Evolutionary conservation across 1,140 invertebrate genomes (phyloP).

Genomic region (Solenopsis invicta): DNA sequence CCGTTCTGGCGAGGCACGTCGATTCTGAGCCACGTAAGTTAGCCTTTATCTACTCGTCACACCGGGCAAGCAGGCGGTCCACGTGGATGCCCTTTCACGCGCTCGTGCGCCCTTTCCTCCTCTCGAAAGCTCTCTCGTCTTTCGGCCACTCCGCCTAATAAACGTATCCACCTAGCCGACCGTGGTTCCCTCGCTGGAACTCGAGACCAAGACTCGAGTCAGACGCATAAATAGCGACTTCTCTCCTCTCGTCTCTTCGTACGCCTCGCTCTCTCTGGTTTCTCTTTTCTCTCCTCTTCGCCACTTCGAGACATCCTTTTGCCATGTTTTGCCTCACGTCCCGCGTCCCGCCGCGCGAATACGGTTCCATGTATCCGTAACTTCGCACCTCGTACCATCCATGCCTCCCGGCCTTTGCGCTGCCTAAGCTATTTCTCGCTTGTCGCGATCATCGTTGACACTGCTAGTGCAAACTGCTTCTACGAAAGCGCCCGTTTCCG

Average conservation of each 20-base stretch:
- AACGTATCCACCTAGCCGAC: conserved; percentile 66
- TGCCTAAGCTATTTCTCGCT: conserved; percentile 54
- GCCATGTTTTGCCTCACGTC: conserved; percentile 50
- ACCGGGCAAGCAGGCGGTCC: conserved; percentile 23
- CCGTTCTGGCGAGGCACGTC: conserved; percentile 11
- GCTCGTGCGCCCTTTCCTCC: background rate
- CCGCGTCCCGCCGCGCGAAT: background rate
- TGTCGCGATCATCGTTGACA: conserved; percentile 66
- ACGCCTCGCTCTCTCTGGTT: background rate
- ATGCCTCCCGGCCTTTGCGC: conserved; percentile 40
- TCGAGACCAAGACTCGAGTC: conserved; percentile 64
- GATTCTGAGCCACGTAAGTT: conserved; percentile 45
- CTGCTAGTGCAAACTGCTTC: conserved; percentile 52
- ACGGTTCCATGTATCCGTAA: conserved; percentile 63
- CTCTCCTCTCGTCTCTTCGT: conserved; percentile 19
- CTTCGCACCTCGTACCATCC: conserved; percentile 72
- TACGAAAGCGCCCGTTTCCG: conserved; percentile 39
- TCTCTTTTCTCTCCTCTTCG: background rate
- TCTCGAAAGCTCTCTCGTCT: background rate
- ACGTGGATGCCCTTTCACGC: conserved; percentile 46
- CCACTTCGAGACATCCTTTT: conserved; percentile 28
- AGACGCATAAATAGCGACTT: conserved; percentile 74
- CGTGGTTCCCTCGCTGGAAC: conserved; percentile 59
- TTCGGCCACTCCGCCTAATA: conserved; percentile 62
- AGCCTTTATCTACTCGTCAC: conserved; percentile 46